Conservation (phyloP, 2,888 invertebrate species). For the Folsomia manolachei region DNA sequence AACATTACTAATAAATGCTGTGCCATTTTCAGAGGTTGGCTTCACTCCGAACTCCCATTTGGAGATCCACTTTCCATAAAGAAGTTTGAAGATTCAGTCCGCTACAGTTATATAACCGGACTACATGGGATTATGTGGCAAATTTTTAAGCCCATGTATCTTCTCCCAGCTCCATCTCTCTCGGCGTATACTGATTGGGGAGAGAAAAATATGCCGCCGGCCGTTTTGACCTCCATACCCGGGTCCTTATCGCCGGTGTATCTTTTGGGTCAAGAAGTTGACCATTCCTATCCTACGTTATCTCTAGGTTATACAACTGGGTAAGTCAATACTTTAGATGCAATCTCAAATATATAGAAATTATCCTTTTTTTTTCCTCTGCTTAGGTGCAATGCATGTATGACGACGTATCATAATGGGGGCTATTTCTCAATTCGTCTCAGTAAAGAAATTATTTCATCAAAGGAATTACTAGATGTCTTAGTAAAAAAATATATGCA, state of each 20-base stretch:
- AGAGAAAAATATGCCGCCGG: slow-evolving; percentile 47
- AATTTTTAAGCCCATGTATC: slow-evolving; percentile 45
- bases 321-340: too few species aligned
- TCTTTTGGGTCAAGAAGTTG: slow-evolving; percentile 42
- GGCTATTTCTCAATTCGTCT: slow-evolving; percentile 47
- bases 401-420: slow-evolving; percentile 44
- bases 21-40: slow-evolving; percentile 41
- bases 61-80: slow-evolving; percentile 40
- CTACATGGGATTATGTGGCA: slow-evolving; percentile 50
- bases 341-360: slow-evolving; percentile 5
- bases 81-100: slow-evolving; percentile 46
- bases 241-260: slow-evolving; percentile 40
- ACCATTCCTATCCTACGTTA: slow-evolving; percentile 42
- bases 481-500: slow-evolving; percentile 47
- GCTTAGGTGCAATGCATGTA: slow-evolving; percentile 47
- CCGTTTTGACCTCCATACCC: slow-evolving; percentile 47
- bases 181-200: slow-evolving; percentile 48
- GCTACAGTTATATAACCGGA: slow-evolving; percentile 43
- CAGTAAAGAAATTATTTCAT: slow-evolving; percentile 47
- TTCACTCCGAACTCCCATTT: slow-evolving; percentile 46
- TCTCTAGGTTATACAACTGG: slow-evolving; percentile 46
- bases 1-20: neutral
- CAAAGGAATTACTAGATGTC: slow-evolving; percentile 46
- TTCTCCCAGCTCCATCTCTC: slow-evolving; percentile 44
- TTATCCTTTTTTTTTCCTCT: too few species aligned